Evolutionary conservation across 2,113 vertebrate species (phyloP).

Genomic region (Lycocorax pyrrhopterus): DNA sequence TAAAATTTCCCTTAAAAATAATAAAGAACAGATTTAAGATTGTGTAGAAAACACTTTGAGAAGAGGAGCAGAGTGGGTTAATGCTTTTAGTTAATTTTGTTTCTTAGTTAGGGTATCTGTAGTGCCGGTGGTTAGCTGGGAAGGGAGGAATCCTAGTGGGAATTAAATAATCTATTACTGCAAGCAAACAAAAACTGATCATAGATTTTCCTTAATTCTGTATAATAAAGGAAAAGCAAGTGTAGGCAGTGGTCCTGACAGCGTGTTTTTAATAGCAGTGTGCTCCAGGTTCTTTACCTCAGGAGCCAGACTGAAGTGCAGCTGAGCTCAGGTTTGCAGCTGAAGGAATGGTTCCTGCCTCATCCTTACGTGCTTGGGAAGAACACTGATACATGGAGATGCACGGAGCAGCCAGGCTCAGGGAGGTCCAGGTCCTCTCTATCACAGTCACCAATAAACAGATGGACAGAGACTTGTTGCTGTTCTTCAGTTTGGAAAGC

Average conservation of each 20-base stretch:
- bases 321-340: neutral
- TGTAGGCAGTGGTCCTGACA: neutral
- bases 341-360: neutral
- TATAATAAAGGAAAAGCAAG: neutral
- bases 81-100: neutral
- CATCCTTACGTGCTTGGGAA: neutral
- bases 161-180: conserved; percentile 16
- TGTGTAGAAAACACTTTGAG: neutral
- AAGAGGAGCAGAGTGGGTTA: neutral
- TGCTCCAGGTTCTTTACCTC: neutral
- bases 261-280: neutral
- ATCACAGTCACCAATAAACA: neutral
- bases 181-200: conserved; percentile 4
- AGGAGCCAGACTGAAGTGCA: neutral
- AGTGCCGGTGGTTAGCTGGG: neutral
- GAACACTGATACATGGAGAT: neutral
- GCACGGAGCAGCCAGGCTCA: neutral
- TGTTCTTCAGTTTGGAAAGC: neutral
- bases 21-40: neutral
- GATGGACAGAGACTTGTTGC: neutral
- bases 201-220: neutral
- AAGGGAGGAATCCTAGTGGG: neutral
- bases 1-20: neutral
- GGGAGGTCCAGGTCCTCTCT: neutral
- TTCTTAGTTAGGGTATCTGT: neutral